These are phyloP conservation scores for Clivina fossor DNA, from an alignment of 2,888 invertebrate species.

Conservation along the genomic window DNA sequence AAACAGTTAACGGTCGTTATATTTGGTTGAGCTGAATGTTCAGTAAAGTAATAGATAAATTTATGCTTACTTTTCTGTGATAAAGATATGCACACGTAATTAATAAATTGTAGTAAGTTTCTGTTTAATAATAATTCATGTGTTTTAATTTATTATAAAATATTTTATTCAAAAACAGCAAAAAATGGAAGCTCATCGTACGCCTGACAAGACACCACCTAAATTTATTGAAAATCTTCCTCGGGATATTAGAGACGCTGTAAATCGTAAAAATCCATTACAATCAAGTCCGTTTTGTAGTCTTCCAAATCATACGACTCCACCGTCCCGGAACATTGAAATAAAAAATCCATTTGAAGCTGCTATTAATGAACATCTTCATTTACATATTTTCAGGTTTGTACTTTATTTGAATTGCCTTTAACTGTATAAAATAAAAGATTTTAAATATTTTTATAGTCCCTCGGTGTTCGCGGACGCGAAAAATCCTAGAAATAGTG, in stretches of 20 bases:
- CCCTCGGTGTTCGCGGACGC: conserved; percentile 51
- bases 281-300: conserved; percentile 48
- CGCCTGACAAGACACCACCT: conserved; percentile 9
- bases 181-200: conserved; percentile 9
- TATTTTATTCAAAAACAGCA: background rate
- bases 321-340: conserved; percentile 60
- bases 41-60: too few relatives aligned
- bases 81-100: too few relatives aligned
- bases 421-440: too few relatives aligned
- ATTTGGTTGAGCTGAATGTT: background rate
- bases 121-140: background rate
- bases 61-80: background rate
- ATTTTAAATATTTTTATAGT: too few relatives aligned
- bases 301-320: conserved; percentile 56
- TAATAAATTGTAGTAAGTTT: too few relatives aligned
- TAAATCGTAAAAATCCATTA: background rate
- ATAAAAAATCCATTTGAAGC: conserved; percentile 71
- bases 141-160: background rate
- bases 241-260: background rate
- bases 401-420: conserved; percentile 36
- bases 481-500: conserved; percentile 50
- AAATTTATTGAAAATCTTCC: conserved; percentile 9
- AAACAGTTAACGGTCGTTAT: conserved; percentile 6
- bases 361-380: conserved; percentile 64
- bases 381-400: conserved; percentile 71